These are phyloP conservation scores for Batillaria attramentaria DNA, from an alignment of 1,140 invertebrate genomes.

Conservation along the genomic window DNA sequence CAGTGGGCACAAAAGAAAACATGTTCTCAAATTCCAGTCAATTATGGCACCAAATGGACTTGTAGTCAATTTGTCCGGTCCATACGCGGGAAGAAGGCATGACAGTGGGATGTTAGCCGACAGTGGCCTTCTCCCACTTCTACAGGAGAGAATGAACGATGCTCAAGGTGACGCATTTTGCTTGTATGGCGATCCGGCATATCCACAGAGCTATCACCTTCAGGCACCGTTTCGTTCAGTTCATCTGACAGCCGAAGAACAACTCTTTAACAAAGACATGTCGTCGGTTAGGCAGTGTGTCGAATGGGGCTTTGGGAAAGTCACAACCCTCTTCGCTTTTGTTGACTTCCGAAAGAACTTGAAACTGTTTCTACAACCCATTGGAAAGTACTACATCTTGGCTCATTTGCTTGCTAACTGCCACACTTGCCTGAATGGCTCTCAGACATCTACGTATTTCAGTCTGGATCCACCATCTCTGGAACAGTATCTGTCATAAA, in stretches of 20 bases:
- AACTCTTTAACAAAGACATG: slow-evolving; percentile 26
- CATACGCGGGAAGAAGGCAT: slow-evolving; percentile 12
- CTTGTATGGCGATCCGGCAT: slow-evolving; percentile 38
- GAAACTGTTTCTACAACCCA: slow-evolving; percentile 22
- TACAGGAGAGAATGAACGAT: neutral
- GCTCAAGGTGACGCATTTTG: slow-evolving; percentile 9
- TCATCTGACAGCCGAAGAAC: slow-evolving; percentile 11
- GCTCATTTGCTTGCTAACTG: slow-evolving; percentile 20
- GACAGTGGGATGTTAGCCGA: slow-evolving; percentile 17
- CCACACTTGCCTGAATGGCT: slow-evolving; percentile 18
- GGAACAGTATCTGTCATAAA: slow-evolving; percentile 3
- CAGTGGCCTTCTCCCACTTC: slow-evolving; percentile 27
- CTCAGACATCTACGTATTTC: slow-evolving; percentile 11
- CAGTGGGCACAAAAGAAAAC: slow-evolving; percentile 27
- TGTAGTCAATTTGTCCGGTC: slow-evolving; percentile 18
- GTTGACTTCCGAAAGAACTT: slow-evolving; percentile 22
- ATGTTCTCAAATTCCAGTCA: slow-evolving; percentile 29
- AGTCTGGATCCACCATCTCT: neutral
- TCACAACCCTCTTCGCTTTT: slow-evolving; percentile 5
- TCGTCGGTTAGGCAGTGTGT: neutral
- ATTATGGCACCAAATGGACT: slow-evolving; percentile 22
- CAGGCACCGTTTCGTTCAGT: slow-evolving; percentile 15
- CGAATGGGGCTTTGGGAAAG: slow-evolving; percentile 18
- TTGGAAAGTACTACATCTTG: slow-evolving; percentile 23
- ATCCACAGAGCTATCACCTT: slow-evolving; percentile 19